phyloP scores from a whole-genome alignment of 2,888 invertebrate genomes.

The Acronicta alni region DNA sequence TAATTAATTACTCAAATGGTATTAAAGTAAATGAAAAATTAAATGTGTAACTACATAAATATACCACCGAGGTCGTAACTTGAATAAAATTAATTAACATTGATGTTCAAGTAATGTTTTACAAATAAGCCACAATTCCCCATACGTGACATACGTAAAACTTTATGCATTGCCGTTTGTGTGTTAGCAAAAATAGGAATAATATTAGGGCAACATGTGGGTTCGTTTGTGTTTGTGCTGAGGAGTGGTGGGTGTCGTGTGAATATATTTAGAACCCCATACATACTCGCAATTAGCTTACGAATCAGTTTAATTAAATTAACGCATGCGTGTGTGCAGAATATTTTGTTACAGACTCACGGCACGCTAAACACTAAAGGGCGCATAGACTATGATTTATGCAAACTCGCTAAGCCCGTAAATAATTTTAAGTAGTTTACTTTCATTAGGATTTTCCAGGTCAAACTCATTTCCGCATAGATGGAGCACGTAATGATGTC shows the following conservation, averaged over 20 bases:
- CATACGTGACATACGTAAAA: constrained; percentile 41
- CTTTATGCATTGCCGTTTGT: constrained; percentile 39
- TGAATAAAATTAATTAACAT: constrained; percentile 4
- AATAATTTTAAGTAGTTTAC: constrained; percentile 27
- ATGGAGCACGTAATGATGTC: constrained; percentile 18
- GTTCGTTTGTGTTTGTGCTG: constrained; percentile 62
- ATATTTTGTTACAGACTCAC: constrained; percentile 57
- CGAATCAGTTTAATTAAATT: constrained; percentile 77
- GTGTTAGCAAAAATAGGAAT: constrained; percentile 57
- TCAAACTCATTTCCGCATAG: constrained; percentile 30
- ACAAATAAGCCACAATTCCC: constrained; percentile 23
- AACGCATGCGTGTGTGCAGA: constrained; percentile 64
- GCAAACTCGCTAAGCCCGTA: constrained; percentile 23
- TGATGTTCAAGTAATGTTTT: constrained; percentile 14
- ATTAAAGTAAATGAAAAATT: background rate
- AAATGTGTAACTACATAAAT: background rate
- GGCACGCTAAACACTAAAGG: constrained; percentile 33
- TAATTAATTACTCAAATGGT: too few species aligned
- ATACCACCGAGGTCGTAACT: background rate
- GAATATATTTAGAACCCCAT: constrained; percentile 76
- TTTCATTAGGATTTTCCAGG: constrained; percentile 37
- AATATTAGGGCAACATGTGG: constrained; percentile 65
- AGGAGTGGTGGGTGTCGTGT: constrained; percentile 76
- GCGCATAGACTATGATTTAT: constrained; percentile 40
- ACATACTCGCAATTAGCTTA: constrained; percentile 69